These are phyloP conservation scores for Himalopsyche phryganea DNA, from an alignment of 1,140 invertebrate genomes.

Conservation along the genomic window DNA sequence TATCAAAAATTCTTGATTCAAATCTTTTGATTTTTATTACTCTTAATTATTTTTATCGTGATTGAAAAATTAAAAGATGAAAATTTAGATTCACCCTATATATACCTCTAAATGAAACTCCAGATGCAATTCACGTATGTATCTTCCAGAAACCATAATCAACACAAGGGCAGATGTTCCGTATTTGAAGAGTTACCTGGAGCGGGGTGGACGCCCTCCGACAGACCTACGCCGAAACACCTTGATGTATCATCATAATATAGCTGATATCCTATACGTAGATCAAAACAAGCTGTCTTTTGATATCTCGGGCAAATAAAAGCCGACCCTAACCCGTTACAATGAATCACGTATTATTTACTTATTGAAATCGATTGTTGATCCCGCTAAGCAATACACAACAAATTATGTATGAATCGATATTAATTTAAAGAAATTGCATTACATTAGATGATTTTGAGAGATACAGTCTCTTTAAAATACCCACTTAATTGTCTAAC, in stretches of 20 bases:
- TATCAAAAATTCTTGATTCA: too few relatives aligned
- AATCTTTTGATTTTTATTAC: too few relatives aligned
- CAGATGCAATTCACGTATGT: conserved; percentile 24
- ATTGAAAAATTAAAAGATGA: too few relatives aligned
- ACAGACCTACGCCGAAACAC: conserved; percentile 15
- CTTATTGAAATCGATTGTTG: conserved; percentile 5
- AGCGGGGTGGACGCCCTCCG: conserved; percentile 12
- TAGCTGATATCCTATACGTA: conserved; percentile 7
- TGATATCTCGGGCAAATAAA: not conserved
- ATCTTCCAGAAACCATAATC: conserved; percentile 19
- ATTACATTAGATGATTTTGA: too few relatives aligned
- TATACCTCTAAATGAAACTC: not conserved
- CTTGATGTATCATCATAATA: not conserved
- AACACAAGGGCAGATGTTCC: conserved; percentile 19
- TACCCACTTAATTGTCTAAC: too few relatives aligned
- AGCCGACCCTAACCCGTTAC: conserved; percentile 17
- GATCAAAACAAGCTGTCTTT: conserved; percentile 13
- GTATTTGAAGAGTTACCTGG: conserved; percentile 16
- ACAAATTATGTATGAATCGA: too few relatives aligned
- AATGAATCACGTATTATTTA: conserved; percentile 18
- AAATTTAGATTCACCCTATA: not conserved
- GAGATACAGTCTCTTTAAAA: too few relatives aligned
- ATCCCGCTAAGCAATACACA: conserved; percentile 6
- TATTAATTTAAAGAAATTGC: too few relatives aligned
- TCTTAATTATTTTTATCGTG: too few relatives aligned